Conservation (phyloP, 2,888 invertebrate genomes). For the Elysia crispata region DNA sequence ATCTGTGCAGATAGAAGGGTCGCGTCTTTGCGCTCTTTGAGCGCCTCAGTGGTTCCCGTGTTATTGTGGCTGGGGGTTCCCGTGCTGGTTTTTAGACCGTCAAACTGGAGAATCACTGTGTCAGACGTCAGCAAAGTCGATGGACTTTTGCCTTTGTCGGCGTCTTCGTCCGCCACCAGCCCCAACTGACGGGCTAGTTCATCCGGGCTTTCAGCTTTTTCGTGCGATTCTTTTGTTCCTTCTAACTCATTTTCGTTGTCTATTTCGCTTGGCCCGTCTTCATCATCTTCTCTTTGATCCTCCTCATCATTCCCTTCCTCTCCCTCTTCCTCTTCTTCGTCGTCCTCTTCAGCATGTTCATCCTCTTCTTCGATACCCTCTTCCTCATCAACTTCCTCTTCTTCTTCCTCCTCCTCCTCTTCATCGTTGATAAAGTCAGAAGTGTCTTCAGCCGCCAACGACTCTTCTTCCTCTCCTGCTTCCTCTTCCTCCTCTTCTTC, state of each 20-base stretch:
- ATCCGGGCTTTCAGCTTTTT: neutral
- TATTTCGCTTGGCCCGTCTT: too few species aligned
- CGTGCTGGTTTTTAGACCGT: conserved; percentile 4
- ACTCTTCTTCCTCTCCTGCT: neutral
- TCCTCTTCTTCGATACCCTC: neutral
- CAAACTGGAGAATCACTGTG: conserved; percentile 48
- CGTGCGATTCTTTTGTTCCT: neutral
- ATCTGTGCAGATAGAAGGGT: conserved; percentile 38
- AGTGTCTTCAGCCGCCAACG: neutral
- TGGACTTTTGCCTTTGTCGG: too few species aligned
- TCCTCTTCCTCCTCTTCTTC: neutral
- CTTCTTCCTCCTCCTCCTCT: conserved; percentile 17
- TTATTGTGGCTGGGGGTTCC: neutral
- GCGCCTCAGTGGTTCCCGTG: too few species aligned
- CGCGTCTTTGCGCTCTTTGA: neutral
- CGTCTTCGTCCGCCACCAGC: neutral
- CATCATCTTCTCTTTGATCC: too few species aligned
- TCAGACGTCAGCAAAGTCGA: neutral
- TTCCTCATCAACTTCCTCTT: conserved; percentile 9
- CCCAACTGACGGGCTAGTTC: conserved; percentile 35
- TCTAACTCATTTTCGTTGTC: too few species aligned
- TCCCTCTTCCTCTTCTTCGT: conserved; percentile 10
- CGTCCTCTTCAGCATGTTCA: neutral
- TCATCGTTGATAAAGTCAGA: neutral
- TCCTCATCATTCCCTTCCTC: neutral